Base-by-base conservation (phyloP, 2,113 vertebrate genomes). In the Sus scrofa region DNA sequence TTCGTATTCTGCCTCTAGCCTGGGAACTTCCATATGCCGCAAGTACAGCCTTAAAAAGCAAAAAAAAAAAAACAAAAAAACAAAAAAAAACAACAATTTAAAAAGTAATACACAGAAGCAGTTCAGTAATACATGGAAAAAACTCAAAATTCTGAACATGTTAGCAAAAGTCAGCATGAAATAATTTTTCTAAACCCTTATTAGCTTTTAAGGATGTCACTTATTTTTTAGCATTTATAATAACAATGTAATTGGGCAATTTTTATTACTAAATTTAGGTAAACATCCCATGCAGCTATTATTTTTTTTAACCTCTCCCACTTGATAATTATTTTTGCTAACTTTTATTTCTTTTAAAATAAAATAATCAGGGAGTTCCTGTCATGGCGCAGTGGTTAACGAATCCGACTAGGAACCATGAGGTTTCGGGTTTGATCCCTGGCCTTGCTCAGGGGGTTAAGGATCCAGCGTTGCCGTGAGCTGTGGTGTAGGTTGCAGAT, bases 41-140 rank as follows among this genome's bases (percentile, higher is more conserved):
- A n/a, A n/a, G 44, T 44, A 6, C 8, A 44, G 44, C 44, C 8
- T 44, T 44, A 44, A 44, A 44, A 44, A 44, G 44, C 44, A 44
- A 44, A 44, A 44, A 44, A 44, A 44, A 44, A 44, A 44, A 44
- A 44, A 44, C 44, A 44, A 44, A 44, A 44, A 44, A 44, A 44
- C 44, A 44, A 44, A 4, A 44, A 44, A 44, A 44, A 44, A 44
- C 4, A 86, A 74, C 16, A 92, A 24, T 83, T 91, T 95, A 96
- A 81, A 93, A 77, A 93, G 44, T 70, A 94, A 74, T 71, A 18
- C 50, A 13, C 85, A 24, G 44, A 34, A 95, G 77, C 74, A 95
- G 56, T 91, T 96, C 77, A 82, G 11, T 91, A 82, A 94, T 52
- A 71, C 12, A 37, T 60, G 78, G 34, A 86, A 85, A 81, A 44